These are phyloP conservation scores for Nomada fucata DNA, from an alignment of 2,888 invertebrate genomes.

Conservation along the genomic window DNA sequence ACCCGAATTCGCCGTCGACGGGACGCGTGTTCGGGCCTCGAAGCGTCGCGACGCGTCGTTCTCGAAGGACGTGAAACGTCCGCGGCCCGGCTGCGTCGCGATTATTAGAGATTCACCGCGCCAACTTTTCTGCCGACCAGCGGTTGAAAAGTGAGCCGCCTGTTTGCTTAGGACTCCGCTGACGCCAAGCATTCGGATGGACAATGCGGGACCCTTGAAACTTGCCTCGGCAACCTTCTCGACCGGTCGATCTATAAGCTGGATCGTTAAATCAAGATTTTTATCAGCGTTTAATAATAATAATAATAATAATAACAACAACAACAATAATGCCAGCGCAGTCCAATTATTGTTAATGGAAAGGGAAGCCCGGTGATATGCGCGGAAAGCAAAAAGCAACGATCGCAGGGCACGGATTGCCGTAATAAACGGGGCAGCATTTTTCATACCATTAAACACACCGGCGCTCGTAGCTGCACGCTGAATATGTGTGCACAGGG, in stretches of 20 bases:
- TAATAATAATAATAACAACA: background rate
- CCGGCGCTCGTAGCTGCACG: too few species aligned
- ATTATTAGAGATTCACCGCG: conserved; percentile 43
- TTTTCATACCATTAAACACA: too few species aligned
- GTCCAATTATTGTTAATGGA: too few species aligned
- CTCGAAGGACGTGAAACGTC: conserved; percentile 42
- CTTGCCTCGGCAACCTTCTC: background rate
- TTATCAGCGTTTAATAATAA: background rate
- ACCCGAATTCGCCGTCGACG: conserved; percentile 72
- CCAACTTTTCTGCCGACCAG: conserved; percentile 24
- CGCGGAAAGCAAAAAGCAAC: too few species aligned
- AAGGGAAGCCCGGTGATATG: too few species aligned
- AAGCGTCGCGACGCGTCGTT: conserved; percentile 54
- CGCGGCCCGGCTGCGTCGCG: conserved; percentile 11
- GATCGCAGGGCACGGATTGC: too few species aligned
- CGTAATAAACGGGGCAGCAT: too few species aligned
- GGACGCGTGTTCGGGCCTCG: conserved; percentile 32
- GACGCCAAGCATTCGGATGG: conserved; percentile 10
- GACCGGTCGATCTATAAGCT: background rate
- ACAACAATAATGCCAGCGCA: too few species aligned
- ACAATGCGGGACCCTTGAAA: background rate
- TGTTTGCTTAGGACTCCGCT: conserved; percentile 57
- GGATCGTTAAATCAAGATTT: background rate
- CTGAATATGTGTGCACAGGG: too few species aligned
- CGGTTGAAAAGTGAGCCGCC: conserved; percentile 9